Percentiles rank a stretch among this genome's conserved stretches.
Conservation (phyloP, 2,113 vertebrate species). For the Varanus salvator region DNA sequence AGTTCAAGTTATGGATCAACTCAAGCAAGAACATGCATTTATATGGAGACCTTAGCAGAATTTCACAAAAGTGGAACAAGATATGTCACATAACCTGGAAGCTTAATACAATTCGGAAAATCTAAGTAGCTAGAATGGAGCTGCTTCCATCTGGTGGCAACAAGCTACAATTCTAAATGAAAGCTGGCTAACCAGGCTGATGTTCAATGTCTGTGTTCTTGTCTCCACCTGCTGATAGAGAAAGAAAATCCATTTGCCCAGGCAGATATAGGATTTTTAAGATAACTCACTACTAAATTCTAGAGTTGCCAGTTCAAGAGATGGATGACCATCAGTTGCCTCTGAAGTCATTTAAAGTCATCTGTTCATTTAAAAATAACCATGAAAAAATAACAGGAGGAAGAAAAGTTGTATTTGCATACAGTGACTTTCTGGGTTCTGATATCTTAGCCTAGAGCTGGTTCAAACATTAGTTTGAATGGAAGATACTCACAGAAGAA, state of each 20-base stretch:
- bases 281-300: accelerated
- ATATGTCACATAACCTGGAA: background rate
- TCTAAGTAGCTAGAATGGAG: background rate
- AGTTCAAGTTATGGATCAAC: background rate
- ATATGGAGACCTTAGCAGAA: background rate
- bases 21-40: background rate
- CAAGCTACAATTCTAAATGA: background rate
- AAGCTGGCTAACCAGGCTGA: background rate
- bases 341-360: background rate
- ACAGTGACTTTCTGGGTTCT: constrained; percentile 50
- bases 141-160: constrained; percentile 25
- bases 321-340: accelerated
- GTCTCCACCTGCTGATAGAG: constrained; percentile 60
- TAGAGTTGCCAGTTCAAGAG: accelerated
- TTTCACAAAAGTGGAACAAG: background rate
- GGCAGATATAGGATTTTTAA: background rate
- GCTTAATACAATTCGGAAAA: background rate
- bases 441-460: constrained; percentile 39
- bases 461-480: background rate
- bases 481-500: background rate
- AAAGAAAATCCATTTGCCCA: constrained; percentile 7
- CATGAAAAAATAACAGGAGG: constrained; percentile 14
- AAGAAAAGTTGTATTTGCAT: background rate
- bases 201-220: constrained; percentile 38
- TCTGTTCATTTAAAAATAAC: background rate